phyloP scores from a whole-genome alignment of 2,113 vertebrate species.

The Vulpes lagopus region DNA sequence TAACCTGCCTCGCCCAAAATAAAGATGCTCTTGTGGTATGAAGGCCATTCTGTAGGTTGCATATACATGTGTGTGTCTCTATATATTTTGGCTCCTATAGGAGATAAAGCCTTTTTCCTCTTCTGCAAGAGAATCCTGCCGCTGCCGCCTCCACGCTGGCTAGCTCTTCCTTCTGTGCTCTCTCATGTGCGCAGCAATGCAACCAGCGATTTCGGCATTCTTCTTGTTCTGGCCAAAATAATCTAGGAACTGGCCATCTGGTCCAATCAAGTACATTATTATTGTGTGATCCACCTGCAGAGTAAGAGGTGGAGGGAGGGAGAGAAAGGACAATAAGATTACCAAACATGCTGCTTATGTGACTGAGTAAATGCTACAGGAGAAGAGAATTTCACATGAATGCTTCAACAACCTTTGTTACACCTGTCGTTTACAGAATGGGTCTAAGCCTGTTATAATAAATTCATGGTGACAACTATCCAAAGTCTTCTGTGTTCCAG shows the following conservation, averaged over 20 bases:
- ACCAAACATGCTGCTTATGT: not conserved
- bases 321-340: not conserved
- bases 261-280: slow-evolving; percentile 98
- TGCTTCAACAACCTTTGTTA: not conserved
- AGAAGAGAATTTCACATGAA: not conserved
- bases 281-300: slow-evolving; percentile 98
- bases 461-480: not conserved
- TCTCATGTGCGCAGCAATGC: slow-evolving; percentile 94
- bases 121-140: not conserved
- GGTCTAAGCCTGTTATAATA: not conserved
- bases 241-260: slow-evolving; percentile 94
- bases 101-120: slow-evolving; percentile 42
- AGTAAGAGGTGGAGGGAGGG: not conserved
- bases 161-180: slow-evolving; percentile 87
- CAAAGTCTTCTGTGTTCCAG: not conserved
- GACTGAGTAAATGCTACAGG: not conserved
- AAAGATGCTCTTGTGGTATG: not conserved
- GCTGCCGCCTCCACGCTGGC: not conserved
- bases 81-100: not conserved
- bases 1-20: not conserved
- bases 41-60: not conserved
- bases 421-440: not conserved
- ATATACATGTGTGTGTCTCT: not conserved
- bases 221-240: slow-evolving; percentile 98
- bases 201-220: slow-evolving; percentile 90